These are phyloP conservation scores for Drosophila cognata DNA, from an alignment of 2,888 invertebrate species.

Conservation along the genomic window DNA sequence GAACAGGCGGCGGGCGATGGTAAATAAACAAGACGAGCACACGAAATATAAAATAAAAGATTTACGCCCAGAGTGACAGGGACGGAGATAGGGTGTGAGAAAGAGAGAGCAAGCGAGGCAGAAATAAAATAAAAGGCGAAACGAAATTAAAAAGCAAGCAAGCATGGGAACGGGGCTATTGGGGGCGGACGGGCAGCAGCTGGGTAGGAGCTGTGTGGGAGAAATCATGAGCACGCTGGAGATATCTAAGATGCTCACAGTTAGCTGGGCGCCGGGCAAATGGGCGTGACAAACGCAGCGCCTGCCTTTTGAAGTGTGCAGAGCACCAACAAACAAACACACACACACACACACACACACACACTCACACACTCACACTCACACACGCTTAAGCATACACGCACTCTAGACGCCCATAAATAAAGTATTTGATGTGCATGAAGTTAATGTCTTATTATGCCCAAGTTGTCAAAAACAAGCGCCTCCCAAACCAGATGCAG, in stretches of 20 bases:
- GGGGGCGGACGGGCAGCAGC: neutral
- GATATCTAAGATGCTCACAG: conserved; percentile 64
- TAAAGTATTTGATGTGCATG: conserved; percentile 81
- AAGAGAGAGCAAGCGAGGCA: conserved; percentile 1
- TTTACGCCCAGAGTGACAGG: conserved; percentile 33
- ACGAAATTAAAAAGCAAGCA: conserved; percentile 78
- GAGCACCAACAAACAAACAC: conserved; percentile 32
- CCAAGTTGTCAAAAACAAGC: conserved; percentile 82
- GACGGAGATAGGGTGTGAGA: neutral
- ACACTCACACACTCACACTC: conserved; percentile 16
- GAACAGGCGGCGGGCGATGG: conserved; percentile 59
- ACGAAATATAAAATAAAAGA: conserved; percentile 59
- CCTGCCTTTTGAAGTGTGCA: conserved; percentile 74
- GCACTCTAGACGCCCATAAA: conserved; percentile 77
- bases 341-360: conserved; percentile 22
- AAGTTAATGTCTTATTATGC: conserved; percentile 82
- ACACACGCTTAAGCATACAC: conserved; percentile 41
- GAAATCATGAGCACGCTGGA: conserved; percentile 72
- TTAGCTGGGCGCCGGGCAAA: conserved; percentile 27
- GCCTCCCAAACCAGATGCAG: conserved; percentile 36
- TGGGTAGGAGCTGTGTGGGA: neutral
- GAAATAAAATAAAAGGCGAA: conserved; percentile 26
- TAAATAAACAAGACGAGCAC: conserved; percentile 73
- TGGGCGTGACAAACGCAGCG: conserved; percentile 68
- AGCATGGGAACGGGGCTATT: conserved; percentile 44